Evolutionary conservation across 1,140 invertebrate genomes (phyloP).

Genomic region (Thalassaphorura encarpata): DNA sequence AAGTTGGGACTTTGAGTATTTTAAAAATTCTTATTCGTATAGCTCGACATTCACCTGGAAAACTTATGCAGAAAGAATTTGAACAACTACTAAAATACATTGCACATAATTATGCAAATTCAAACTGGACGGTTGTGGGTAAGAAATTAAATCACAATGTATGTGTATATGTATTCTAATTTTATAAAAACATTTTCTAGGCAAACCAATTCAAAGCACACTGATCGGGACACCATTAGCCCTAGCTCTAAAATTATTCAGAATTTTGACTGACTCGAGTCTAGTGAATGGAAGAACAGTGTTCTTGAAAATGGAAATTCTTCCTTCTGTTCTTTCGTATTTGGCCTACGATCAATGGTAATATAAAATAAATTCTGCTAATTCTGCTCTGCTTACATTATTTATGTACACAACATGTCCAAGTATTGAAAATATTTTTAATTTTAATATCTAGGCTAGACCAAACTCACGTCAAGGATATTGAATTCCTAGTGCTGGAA

Average conservation of each 20-base stretch:
- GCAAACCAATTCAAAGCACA: background rate
- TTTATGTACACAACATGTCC: too few species aligned
- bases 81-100: slow-evolving; percentile 9
- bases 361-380: background rate
- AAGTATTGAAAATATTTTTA: too few species aligned
- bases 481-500: slow-evolving; percentile 12
- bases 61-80: slow-evolving; percentile 35
- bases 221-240: slow-evolving; percentile 10
- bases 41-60: slow-evolving; percentile 37
- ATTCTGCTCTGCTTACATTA: background rate
- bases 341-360: slow-evolving; percentile 19
- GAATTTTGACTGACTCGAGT: slow-evolving; percentile 16
- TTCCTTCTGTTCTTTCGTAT: slow-evolving; percentile 20
- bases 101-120: slow-evolving; percentile 1
- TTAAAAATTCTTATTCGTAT: slow-evolving; percentile 39
- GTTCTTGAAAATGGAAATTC: slow-evolving; percentile 1
- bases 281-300: slow-evolving; percentile 12
- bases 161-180: background rate
- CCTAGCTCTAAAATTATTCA: slow-evolving; percentile 15
- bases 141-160: background rate
- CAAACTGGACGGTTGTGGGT: slow-evolving; percentile 19
- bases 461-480: slow-evolving; percentile 6
- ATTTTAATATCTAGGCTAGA: slow-evolving; percentile 10
- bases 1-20: slow-evolving; percentile 35
- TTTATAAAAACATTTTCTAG: background rate